A percentile compares a stretch with the other conserved stretches of the same genome.
These are phyloP conservation scores for Papilio machaon DNA, from an alignment of 1,140 invertebrate genomes.

Conservation along the genomic window DNA sequence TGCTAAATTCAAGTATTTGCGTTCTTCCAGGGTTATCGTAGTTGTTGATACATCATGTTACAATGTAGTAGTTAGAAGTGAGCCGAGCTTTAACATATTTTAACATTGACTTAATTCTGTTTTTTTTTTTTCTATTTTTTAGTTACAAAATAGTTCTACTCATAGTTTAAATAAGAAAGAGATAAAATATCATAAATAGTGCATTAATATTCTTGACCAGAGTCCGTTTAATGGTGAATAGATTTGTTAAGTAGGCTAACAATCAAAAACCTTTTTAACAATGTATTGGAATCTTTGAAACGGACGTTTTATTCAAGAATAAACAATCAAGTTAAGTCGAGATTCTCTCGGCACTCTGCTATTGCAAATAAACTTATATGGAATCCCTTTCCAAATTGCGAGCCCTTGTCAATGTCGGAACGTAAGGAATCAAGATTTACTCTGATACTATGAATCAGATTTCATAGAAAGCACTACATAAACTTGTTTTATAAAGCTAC, in stretches of 20 bases:
- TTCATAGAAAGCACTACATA: neutral
- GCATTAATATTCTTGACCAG: neutral
- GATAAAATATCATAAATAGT: neutral
- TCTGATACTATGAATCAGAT: conserved; percentile 31
- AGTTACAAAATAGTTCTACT: too few species aligned
- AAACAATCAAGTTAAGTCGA: conserved; percentile 37
- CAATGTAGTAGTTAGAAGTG: too few species aligned
- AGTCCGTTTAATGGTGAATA: conserved; percentile 15
- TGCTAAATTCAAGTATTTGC: too few species aligned
- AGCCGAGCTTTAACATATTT: too few species aligned
- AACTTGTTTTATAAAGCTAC: neutral
- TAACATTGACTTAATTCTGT: too few species aligned
- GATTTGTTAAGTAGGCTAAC: conserved; percentile 20
- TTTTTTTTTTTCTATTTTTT: too few species aligned
- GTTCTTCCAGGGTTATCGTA: too few species aligned
- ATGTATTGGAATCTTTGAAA: conserved; percentile 28
- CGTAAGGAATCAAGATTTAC: conserved; percentile 36
- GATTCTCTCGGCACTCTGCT: conserved; percentile 32
- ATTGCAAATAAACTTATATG: conserved; percentile 37
- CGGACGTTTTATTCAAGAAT: conserved; percentile 29
- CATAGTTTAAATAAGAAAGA: neutral
- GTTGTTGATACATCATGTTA: too few species aligned
- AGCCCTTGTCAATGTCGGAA: conserved; percentile 48
- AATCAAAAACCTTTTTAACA: conserved; percentile 33
- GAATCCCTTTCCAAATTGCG: conserved; percentile 42